These are phyloP conservation scores for Labroides dimidiatus DNA, from an alignment of 2,797 vertebrate species.

Conservation along the genomic window DNA sequence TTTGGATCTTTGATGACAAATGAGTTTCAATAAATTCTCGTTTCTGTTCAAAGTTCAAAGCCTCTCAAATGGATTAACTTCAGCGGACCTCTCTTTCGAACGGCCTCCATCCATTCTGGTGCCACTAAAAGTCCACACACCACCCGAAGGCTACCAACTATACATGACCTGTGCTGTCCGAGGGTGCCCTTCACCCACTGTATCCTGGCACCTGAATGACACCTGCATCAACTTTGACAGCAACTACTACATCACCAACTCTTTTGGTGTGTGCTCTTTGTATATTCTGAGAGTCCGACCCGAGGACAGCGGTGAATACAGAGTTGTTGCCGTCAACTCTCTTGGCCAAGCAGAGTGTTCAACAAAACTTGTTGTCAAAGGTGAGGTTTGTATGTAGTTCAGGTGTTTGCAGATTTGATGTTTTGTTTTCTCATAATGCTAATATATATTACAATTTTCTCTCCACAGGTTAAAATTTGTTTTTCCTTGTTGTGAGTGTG, in stretches of 20 bases:
- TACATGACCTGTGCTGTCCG: conserved; percentile 90
- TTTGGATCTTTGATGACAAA: too few relatives aligned
- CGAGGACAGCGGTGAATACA: conserved; percentile 86
- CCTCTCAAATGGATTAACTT: conserved; percentile 29
- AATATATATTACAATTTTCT: conserved; percentile 16
- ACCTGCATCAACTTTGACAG: conserved; percentile 84
- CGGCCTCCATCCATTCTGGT: conserved; percentile 89
- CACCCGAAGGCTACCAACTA: conserved; percentile 87
- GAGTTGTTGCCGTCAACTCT: conserved; percentile 85
- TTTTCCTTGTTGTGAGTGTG: conserved; percentile 2
- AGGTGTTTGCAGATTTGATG: not conserved
- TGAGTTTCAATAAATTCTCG: not conserved
- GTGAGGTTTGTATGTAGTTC: conserved; percentile 61
- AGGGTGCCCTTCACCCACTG: conserved; percentile 82
- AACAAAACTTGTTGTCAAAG: conserved; percentile 84
- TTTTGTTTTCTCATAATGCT: not conserved
- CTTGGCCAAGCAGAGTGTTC: conserved; percentile 85
- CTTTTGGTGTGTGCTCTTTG: conserved; percentile 90
- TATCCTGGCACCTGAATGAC: conserved; percentile 89
- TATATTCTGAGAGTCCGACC: conserved; percentile 81
- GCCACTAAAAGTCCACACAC: conserved; percentile 86
- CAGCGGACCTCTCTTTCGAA: conserved; percentile 65
- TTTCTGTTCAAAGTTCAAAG: conserved; percentile 53
- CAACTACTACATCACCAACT: conserved; percentile 85
- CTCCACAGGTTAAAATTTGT: conserved; percentile 61